Evolutionary conservation across 2,797 vertebrate genomes (phyloP).

Genomic region (Leptoclinus maculatus): DNA sequence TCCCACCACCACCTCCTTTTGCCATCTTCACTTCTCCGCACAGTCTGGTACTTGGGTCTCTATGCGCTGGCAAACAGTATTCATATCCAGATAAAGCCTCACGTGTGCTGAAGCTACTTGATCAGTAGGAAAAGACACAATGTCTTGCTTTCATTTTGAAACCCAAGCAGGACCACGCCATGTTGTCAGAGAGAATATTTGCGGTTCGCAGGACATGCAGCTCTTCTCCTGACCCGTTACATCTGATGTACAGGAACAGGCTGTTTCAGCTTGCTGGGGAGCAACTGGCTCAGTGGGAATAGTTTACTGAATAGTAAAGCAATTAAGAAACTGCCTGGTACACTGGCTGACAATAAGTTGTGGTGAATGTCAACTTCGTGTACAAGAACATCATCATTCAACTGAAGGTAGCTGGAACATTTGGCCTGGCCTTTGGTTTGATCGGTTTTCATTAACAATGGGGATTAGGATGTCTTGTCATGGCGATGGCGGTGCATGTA

Average conservation of each 20-base stretch:
- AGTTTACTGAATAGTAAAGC: neutral
- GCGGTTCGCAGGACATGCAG: constrained; percentile 1
- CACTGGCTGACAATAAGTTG: neutral
- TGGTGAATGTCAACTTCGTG: neutral
- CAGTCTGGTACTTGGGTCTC: neutral
- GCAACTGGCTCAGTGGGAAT: constrained; percentile 5
- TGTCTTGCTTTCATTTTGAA: neutral
- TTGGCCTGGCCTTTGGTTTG: neutral
- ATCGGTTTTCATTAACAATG: neutral
- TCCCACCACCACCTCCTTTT: neutral
- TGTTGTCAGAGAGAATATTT: neutral
- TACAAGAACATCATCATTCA: neutral
- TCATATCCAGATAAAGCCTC: neutral
- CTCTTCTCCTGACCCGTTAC: constrained; percentile 6
- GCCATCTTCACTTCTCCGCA: constrained; percentile 1
- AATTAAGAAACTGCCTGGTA: neutral
- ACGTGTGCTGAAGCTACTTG: neutral
- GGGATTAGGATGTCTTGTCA: neutral
- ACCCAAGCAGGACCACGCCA: neutral
- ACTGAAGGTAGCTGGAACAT: neutral
- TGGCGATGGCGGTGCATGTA: no score
- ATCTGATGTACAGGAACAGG: constrained; percentile 6
- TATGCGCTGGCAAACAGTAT: neutral
- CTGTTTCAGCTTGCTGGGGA: neutral
- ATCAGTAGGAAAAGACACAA: neutral